These are phyloP conservation scores for Daboia siamensis DNA, from an alignment of 2,113 vertebrate species.

Conservation along the genomic window DNA sequence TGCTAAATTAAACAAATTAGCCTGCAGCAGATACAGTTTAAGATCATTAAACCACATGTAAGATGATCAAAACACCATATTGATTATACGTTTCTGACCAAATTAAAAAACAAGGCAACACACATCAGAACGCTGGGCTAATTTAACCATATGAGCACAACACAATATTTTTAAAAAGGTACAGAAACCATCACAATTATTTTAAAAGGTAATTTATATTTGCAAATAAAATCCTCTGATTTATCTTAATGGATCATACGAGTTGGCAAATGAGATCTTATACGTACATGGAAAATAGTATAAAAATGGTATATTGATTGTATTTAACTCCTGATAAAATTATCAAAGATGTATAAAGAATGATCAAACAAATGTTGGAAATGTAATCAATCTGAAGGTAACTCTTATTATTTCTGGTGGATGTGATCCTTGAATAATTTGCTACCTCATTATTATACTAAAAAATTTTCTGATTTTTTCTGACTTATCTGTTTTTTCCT, in stretches of 20 bases:
- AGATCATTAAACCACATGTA: background rate
- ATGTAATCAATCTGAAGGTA: too few species aligned
- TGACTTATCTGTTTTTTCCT: too few species aligned
- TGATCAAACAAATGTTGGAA: too few species aligned
- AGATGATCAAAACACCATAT: background rate
- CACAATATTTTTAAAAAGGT: background rate
- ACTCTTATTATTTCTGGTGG: too few species aligned
- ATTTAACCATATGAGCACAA: background rate
- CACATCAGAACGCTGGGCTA: background rate
- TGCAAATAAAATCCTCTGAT: background rate
- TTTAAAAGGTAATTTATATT: conserved; percentile 10
- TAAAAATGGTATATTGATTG: too few species aligned
- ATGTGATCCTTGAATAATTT: background rate
- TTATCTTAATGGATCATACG: background rate
- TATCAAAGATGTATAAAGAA: too few species aligned
- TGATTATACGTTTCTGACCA: background rate
- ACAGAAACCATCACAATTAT: background rate
- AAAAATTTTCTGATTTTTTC: background rate
- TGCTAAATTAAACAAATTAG: conserved; percentile 41
- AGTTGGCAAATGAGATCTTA: background rate
- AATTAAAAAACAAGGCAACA: conserved; percentile 9
- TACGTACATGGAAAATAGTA: background rate
- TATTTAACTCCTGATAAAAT: too few species aligned
- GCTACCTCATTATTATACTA: background rate
- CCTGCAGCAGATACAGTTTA: conserved; percentile 24